Evolutionary conservation across 2,797 vertebrate species (phyloP), one percentile per base, ranked within the genome.

Genomic region (Delichon dasypus): DNA sequence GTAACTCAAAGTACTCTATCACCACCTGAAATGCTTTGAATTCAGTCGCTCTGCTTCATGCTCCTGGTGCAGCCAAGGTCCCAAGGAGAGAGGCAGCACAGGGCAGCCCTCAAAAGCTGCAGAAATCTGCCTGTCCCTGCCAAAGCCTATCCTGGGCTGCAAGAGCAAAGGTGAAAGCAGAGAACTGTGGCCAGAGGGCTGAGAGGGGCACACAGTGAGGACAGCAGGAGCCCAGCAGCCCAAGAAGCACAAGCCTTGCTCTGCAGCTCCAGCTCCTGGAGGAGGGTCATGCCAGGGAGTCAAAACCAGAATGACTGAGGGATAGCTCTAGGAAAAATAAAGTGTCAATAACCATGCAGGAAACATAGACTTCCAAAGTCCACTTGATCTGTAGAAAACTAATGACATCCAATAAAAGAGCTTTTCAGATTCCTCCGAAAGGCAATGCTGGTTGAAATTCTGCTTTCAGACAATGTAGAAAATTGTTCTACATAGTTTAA

Each of bases 391-490:
- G 38, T 21, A 34, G 66, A 74, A 88, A 92, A 74, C n/a, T 50
- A 64, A 66, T 20, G 10, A 16, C 32, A 10, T 20, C 21, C 47
- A 64, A 67, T 29, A 73, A 74, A 88, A 77, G 22, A 73, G 45
- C 29, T 73, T 42, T 29, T 36, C 32, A 42, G 23, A 53, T 85
- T 57, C 47, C 36, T 83, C 73, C 67, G 68, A 73, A 95, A 80
- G 23, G 29, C 55, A 66, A 53, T 9, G 10, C 25, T 51, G 5
- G 22, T 47, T 79, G 34, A 79, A 89, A 67, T 60, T 55, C 73
- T 50, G 8, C 44, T 85, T 66, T 66, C 27, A 16, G 11, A 29
- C 23, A 42, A 48, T 0, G 0, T 7, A 62, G 40, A 30, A 86
- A 90, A 34, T 72, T 78, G 30, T 72, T 67, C 74, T 65, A 32